Evolutionary conservation across 2,113 vertebrate species (phyloP).

Genomic region (Eclectus roratus): DNA sequence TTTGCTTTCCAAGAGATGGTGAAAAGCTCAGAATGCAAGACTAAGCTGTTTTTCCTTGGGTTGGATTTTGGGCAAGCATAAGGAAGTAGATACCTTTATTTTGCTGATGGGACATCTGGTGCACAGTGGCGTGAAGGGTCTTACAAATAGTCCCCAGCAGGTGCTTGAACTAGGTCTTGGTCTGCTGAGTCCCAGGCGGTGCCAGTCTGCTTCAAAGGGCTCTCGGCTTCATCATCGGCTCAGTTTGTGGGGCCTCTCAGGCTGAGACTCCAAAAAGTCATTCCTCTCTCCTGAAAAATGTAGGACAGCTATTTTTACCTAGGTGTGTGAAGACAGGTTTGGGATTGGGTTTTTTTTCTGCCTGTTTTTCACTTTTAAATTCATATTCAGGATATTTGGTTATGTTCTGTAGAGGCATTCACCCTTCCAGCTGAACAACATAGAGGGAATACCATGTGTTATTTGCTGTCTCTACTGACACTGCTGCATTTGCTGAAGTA

Average conservation of each 20-base stretch:
- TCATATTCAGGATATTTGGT: neutral
- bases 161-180: neutral
- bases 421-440: neutral
- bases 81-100: neutral
- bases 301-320: conserved; percentile 36
- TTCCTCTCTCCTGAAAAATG: neutral
- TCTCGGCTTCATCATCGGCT: neutral
- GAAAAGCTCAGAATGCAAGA: neutral
- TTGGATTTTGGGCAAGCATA: neutral
- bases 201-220: neutral
- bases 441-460: neutral
- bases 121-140: neutral
- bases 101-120: neutral
- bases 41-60: neutral
- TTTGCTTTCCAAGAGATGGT: neutral
- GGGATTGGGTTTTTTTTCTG: neutral
- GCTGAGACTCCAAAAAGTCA: neutral
- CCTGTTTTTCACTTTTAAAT: neutral
- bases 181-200: neutral
- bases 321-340: neutral
- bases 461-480: neutral
- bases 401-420: neutral
- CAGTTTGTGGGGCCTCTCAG: neutral
- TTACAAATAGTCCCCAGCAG: neutral
- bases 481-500: neutral